Evolutionary conservation across 2,888 invertebrate species (phyloP).

Genomic region (Cantharis rustica): DNA sequence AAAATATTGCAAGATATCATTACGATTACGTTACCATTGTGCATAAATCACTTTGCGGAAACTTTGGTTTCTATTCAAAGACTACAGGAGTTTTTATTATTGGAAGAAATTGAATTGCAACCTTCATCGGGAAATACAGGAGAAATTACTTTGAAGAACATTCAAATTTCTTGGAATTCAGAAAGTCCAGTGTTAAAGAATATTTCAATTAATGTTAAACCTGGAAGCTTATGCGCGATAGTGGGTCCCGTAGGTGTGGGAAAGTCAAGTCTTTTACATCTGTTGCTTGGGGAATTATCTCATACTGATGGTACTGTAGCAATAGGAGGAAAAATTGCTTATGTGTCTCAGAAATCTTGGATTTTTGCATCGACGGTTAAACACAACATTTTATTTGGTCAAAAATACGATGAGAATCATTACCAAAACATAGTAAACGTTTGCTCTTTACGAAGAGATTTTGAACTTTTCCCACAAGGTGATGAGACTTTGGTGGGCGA

Average conservation of each 20-base stretch:
- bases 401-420: conserved; percentile 53
- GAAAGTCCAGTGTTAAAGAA: conserved; percentile 42
- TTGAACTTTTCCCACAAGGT: conserved; percentile 63
- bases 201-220: conserved; percentile 55
- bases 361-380: conserved; percentile 63
- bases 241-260: conserved; percentile 90
- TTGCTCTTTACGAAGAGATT: conserved; percentile 67
- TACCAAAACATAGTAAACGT: conserved; percentile 62
- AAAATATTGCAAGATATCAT: neutral
- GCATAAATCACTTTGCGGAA: conserved; percentile 57
- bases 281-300: conserved; percentile 64
- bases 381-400: conserved; percentile 73
- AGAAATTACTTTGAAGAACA: conserved; percentile 39
- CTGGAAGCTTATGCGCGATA: conserved; percentile 68
- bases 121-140: conserved; percentile 5
- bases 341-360: conserved; percentile 73
- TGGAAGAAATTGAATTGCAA: conserved; percentile 60
- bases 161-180: conserved; percentile 45
- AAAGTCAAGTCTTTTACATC: conserved; percentile 65
- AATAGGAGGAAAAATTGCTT: conserved; percentile 62
- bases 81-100: conserved; percentile 60
- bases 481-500: conserved; percentile 67
- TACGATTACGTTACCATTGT: neutral
- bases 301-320: conserved; percentile 57
- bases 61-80: conserved; percentile 61